Evolutionary conservation across 2,888 invertebrate genomes (phyloP).

Genomic region (Sipha maydis): DNA sequence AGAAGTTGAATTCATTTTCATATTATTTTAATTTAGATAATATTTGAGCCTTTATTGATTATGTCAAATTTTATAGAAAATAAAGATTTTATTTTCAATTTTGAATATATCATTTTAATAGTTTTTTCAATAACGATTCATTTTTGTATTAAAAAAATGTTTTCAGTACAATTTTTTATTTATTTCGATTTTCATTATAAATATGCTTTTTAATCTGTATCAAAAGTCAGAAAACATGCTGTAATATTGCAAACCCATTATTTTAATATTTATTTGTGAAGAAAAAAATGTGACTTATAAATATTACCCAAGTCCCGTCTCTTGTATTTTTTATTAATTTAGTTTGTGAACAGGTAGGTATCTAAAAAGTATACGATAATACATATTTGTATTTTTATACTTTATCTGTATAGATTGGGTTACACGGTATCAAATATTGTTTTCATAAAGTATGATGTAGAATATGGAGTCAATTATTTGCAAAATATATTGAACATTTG

Average conservation of each 20-base stretch:
- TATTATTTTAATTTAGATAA: too few relatives aligned
- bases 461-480: background rate
- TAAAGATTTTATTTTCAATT: too few relatives aligned
- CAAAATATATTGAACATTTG: background rate
- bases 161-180: background rate
- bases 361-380: too few relatives aligned
- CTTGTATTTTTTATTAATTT: background rate
- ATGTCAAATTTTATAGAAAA: too few relatives aligned
- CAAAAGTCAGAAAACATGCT: background rate
- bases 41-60: too few relatives aligned
- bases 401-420: background rate
- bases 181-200: background rate
- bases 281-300: background rate
- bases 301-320: background rate
- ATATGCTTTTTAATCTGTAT: background rate
- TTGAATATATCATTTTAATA: too few relatives aligned
- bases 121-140: too few relatives aligned
- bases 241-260: too few relatives aligned
- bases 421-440: background rate
- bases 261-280: too few relatives aligned
- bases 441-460: background rate
- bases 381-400: background rate
- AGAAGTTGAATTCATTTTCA: too few relatives aligned
- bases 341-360: too few relatives aligned
- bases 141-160: background rate